Evolutionary conservation across 2,888 invertebrate species (phyloP).

Genomic region (Acanthosepion pharaonis): DNA sequence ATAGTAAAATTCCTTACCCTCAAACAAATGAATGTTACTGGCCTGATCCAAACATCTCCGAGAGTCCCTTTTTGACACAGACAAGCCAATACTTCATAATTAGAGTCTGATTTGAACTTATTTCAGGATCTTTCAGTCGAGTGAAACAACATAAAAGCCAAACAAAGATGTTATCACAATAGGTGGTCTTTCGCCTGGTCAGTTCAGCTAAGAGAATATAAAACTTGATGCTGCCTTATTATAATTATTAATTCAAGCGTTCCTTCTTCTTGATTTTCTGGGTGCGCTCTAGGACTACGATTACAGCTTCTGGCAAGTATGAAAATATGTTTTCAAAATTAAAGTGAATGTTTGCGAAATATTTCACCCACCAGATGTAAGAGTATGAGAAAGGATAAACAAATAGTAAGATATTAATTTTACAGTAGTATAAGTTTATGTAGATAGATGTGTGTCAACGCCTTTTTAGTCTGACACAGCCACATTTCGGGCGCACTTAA

Average conservation of each 20-base stretch:
- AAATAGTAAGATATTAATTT: neutral
- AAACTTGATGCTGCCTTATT: neutral
- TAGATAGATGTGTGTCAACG: too few relatives aligned
- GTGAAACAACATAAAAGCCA: neutral
- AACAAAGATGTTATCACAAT: neutral
- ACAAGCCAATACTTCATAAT: neutral
- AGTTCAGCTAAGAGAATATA: neutral
- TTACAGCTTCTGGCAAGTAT: neutral
- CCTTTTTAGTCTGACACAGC: neutral
- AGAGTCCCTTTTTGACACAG: neutral
- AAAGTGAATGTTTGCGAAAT: neutral
- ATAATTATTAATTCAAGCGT: neutral
- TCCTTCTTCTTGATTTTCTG: neutral
- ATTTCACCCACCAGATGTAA: neutral
- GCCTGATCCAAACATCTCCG: neutral
- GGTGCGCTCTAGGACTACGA: neutral
- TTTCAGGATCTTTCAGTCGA: neutral
- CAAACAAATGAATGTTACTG: neutral
- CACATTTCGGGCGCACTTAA: neutral
- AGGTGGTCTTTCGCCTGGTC: conserved; percentile 8
- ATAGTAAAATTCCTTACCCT: neutral
- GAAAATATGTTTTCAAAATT: neutral
- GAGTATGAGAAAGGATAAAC: neutral
- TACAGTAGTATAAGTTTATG: neutral
- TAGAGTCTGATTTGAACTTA: neutral